Base-by-base conservation (phyloP, 2,888 invertebrate genomes). In the Drosophila villosipedis region DNA sequence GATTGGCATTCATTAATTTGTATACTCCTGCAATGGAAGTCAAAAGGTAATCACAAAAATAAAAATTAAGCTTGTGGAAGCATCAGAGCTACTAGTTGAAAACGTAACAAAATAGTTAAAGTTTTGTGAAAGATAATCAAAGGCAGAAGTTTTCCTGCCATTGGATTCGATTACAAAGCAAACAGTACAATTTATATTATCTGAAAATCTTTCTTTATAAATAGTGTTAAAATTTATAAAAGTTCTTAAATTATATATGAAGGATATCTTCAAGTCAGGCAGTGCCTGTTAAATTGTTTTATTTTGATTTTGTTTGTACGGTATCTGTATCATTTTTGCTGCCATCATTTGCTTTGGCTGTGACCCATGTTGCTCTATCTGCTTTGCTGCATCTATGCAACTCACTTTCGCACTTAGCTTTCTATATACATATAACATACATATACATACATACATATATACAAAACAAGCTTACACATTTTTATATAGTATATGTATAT, bases 371-470 rank as follows among this genome's bases (percentile, higher is more conserved):
- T 86, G 80, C 82, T 73, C 86, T 88, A 77, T 88, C 89, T 86
- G 89, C 89, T 84, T 73, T 73, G 77, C 68, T 82, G 87, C 89
- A 84, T 86, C 80, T 75, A 82, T 86, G 89, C 84, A 86, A 89
- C 89, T 86, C 85, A 89, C 84, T 86, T 86, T 86, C 89, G 89
- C 85, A 86, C 89, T 89, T 89, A 68, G 78, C 63, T 59, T 61
- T 72, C 68, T 57, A 64, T 39, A 39, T 37, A 57, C 25, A 54
- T 47, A 68, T 41, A 54, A 2, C 28, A 37, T 35, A n/a, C 12
- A 39, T 31, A 31, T 12, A 30, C 4, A 28, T 28, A 28, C 0
- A 43, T 54, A 33, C 10, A 57, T 49, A 54, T 50, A 55, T 30
- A 30, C n/a, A 22, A 14, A 64, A 47, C 60, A n/a, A 47, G 25